A percentile compares a stretch with the other conserved stretches of the same genome.
Evolutionary conservation across 2,888 invertebrate genomes (phyloP).

Genomic region (Merodon equestris): DNA sequence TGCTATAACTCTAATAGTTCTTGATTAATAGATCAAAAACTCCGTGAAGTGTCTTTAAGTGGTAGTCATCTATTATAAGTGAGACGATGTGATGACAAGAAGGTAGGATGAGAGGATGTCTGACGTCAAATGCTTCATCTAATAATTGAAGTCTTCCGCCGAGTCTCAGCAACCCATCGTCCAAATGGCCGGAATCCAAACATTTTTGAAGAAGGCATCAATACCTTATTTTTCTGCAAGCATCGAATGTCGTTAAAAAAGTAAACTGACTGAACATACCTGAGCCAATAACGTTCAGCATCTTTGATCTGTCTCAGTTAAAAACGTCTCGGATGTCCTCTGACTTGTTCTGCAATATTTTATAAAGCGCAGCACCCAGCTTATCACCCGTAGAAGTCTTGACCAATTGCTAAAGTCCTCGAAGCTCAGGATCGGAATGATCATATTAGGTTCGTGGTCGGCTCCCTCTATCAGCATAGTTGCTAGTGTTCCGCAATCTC

Average conservation of each 20-base stretch:
- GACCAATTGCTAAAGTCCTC: slow-evolving; percentile 3
- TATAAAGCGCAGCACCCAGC: too few species aligned
- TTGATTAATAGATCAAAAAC: too few species aligned
- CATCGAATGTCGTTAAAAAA: not conserved
- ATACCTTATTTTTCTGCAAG: not conserved
- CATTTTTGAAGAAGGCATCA: slow-evolving; percentile 4
- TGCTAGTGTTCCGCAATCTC: not conserved
- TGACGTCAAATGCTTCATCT: not conserved
- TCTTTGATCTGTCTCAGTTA: not conserved
- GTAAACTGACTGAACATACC: slow-evolving; percentile 3
- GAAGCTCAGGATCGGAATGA: not conserved
- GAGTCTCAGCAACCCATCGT: not conserved
- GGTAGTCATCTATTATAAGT: slow-evolving; percentile 1
- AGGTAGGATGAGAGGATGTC: not conserved
- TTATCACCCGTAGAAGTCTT: slow-evolving; percentile 1
- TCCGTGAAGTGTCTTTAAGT: slow-evolving; percentile 12
- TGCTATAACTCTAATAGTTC: too few species aligned
- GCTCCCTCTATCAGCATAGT: not conserved
- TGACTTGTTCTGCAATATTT: too few species aligned
- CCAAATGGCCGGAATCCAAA: too few species aligned
- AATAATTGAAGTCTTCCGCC: too few species aligned
- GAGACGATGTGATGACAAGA: not conserved
- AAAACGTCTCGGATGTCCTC: not conserved
- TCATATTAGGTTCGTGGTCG: not conserved
- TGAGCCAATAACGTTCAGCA: slow-evolving; percentile 16